Conservation (phyloP, 2,888 invertebrate species). For the Bruchidius siliquastri region DNA sequence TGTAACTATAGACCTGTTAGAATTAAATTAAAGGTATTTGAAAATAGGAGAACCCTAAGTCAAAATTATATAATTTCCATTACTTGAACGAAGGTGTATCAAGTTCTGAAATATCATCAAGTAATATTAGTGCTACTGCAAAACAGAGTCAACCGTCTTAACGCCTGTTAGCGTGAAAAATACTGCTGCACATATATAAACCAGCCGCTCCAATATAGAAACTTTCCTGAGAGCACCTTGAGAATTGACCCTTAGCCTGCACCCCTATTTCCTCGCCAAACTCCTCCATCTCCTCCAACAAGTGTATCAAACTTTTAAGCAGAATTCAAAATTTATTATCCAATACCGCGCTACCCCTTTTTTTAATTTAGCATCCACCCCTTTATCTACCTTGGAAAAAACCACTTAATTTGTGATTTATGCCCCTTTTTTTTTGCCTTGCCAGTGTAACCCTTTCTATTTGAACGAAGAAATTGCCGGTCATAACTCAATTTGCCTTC, state of each 20-base stretch:
- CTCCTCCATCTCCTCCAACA: slow-evolving; percentile 24
- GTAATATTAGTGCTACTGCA: too few relatives aligned
- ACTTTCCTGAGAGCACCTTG: background rate
- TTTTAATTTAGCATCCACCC: slow-evolving; percentile 31
- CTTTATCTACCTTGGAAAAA: slow-evolving; percentile 32
- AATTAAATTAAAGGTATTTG: too few relatives aligned
- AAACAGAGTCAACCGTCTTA: too few relatives aligned
- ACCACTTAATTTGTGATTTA: slow-evolving; percentile 44
- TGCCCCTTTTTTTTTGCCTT: slow-evolving; percentile 35
- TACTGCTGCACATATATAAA: background rate
- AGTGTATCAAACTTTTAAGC: slow-evolving; percentile 39
- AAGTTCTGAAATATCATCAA: too few relatives aligned
- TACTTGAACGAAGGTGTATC: too few relatives aligned
- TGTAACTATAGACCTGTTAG: too few relatives aligned
- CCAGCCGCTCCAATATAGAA: background rate
- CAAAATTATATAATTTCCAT: too few relatives aligned
- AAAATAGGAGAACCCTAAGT: too few relatives aligned
- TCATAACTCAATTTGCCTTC: slow-evolving; percentile 48
- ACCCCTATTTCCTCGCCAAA: slow-evolving; percentile 1
- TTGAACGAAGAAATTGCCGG: slow-evolving; percentile 45
- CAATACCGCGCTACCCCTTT: slow-evolving; percentile 31
- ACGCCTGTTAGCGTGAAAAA: too few relatives aligned
- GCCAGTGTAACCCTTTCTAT: slow-evolving; percentile 39
- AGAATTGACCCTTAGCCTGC: background rate
- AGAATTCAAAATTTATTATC: slow-evolving; percentile 38